Percentiles rank a stretch among this genome's conserved stretches.
phyloP scores from a whole-genome alignment of 2,797 vertebrate genomes.

The Decapterus maruadsi region DNA sequence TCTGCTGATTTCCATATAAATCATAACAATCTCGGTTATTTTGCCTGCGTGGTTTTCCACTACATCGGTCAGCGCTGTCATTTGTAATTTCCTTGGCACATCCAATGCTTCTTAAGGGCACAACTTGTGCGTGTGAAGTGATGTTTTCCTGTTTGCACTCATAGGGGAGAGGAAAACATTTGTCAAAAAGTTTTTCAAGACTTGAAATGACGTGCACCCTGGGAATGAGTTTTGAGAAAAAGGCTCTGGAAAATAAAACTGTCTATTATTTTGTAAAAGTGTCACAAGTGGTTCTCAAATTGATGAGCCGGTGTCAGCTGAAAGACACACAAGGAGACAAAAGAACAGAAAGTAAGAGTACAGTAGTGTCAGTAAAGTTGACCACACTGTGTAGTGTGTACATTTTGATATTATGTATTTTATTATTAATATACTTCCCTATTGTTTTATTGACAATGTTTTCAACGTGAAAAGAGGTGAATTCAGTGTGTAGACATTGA shows the following conservation, averaged over 20 bases:
- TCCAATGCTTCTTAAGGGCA: slow-evolving; percentile 19
- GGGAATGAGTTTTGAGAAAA: slow-evolving; percentile 10
- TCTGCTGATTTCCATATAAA: slow-evolving; percentile 78
- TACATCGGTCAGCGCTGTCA: neutral
- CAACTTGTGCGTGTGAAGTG: slow-evolving; percentile 10
- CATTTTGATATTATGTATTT: too few species aligned
- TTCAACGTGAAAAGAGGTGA: too few species aligned
- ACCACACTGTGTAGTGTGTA: too few species aligned
- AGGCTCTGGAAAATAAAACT: slow-evolving; percentile 12
- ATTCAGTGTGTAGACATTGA: too few species aligned
- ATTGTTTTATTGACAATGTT: too few species aligned
- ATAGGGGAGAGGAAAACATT: slow-evolving; percentile 8
- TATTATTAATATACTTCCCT: too few species aligned
- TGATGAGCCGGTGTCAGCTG: neutral
- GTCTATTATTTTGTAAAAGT: neutral
- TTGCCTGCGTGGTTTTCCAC: slow-evolving; percentile 28
- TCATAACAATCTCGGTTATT: slow-evolving; percentile 52
- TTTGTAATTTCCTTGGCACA: slow-evolving; percentile 33
- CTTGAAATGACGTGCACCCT: slow-evolving; percentile 1
- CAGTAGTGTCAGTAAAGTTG: too few species aligned
- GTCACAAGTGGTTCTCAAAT: slow-evolving; percentile 14
- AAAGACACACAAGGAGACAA: neutral
- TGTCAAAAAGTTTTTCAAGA: neutral
- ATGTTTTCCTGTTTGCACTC: slow-evolving; percentile 1
- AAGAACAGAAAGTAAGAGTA: neutral